A percentile compares a stretch with the other conserved stretches of the same genome.
Conservation (phyloP, 1,140 invertebrate species). For the Colletes latitarsis region DNA sequence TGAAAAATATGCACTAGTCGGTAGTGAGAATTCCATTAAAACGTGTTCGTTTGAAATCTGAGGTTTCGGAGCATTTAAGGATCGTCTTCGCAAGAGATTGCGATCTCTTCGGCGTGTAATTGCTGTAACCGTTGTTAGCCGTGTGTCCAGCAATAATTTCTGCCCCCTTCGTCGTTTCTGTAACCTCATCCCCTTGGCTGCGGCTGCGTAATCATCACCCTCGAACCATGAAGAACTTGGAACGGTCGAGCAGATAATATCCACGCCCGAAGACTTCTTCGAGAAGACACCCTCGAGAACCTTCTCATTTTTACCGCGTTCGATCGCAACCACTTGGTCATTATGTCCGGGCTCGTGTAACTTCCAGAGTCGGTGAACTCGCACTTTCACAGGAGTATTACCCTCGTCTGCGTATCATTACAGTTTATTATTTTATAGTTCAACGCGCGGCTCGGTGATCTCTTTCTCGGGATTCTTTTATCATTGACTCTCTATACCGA, state of each 20-base stretch:
- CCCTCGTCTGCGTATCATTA: neutral
- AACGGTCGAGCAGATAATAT: constrained; percentile 10
- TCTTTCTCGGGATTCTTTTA: neutral
- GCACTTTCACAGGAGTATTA: neutral
- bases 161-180: neutral
- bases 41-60: neutral
- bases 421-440: neutral
- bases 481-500: neutral
- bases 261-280: neutral
- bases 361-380: neutral
- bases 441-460: neutral
- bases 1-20: no score
- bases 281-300: neutral
- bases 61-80: constrained; percentile 8
- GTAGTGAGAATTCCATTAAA: neutral
- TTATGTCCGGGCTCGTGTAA: neutral
- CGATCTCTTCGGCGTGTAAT: constrained; percentile 24
- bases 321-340: neutral
- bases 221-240: neutral
- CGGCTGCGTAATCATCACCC: constrained; percentile 6
- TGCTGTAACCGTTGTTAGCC: constrained; percentile 21
- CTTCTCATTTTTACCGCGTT: neutral
- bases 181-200: neutral
- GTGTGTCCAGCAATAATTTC: constrained; percentile 11
- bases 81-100: constrained; percentile 17